Base-by-base conservation (phyloP, 2,888 invertebrate genomes). In the Polymixis lichenea region DNA sequence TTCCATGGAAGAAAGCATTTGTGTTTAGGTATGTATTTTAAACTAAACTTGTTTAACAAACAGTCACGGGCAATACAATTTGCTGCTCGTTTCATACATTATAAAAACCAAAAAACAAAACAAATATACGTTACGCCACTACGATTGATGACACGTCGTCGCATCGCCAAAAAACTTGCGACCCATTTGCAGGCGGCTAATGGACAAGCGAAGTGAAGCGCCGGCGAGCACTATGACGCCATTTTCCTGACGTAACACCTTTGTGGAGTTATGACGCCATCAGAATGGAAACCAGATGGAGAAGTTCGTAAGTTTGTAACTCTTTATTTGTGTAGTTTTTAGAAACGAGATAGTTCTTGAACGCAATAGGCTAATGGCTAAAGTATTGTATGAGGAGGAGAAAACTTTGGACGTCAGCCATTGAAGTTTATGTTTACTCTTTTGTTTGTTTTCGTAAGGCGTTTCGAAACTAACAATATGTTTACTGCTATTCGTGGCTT, bases 151-250 rank as follows among this genome's bases (percentile, higher is more conserved):
- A 73, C 70, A 75, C 76, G 67, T 73, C 75, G 72, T 25, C 73
- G 81, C 81, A 71, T 72, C 67, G 64, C 82, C 82, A 73, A 81
- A 82, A 80, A 84, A 84, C 61, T 68, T 53, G 46, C 68, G 71
- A 81, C 72, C 85, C 82, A 83, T 83, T 83, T 83, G 74, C 78
- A 78, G 49, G 56, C 53, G 11, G 49, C 82, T 83, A 83, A 83
- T 83, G 85, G 83, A 73, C 70, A 73, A 58, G 72, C 62, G 25
- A 75, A 80, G 72, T 84, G 75, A 68, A 64, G 51, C 72, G 51
- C 56, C 22, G 38, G 2, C 32, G 69, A 65, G 65, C 32, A 49
- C 65, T 69, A 56, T 82, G 77, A 73, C 72, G 80, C 62, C 69
- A 84, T 43, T 67, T 70, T 11, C 55, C 64, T 64, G 84, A 71